These are phyloP conservation scores for Teleogryllus oceanicus DNA, from an alignment of 2,888 invertebrate species.

Conservation along the genomic window DNA sequence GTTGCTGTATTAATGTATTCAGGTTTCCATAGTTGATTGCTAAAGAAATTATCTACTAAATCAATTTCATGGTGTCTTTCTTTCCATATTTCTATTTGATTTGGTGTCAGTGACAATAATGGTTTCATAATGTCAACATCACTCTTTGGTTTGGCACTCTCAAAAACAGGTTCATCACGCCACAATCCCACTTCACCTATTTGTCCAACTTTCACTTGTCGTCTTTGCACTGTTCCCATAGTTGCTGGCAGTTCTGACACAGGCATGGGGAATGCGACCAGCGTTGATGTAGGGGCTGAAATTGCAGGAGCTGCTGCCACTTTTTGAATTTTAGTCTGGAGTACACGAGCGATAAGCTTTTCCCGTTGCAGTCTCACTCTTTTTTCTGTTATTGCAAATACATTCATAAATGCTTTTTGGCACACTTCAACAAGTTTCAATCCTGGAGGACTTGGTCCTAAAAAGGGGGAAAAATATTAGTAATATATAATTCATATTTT, in stretches of 20 bases:
- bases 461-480: slow-evolving; percentile 11
- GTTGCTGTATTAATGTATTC: slow-evolving; percentile 48
- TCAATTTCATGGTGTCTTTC: slow-evolving; percentile 50
- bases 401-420: slow-evolving; percentile 55
- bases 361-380: slow-evolving; percentile 53
- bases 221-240: not conserved
- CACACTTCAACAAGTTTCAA: slow-evolving; percentile 49
- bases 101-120: slow-evolving; percentile 20
- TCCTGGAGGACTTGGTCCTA: slow-evolving; percentile 23
- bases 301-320: not conserved
- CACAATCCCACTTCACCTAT: slow-evolving; percentile 11
- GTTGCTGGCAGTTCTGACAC: not conserved
- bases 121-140: not conserved
- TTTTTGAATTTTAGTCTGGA: slow-evolving; percentile 39
- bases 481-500: no score
- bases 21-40: slow-evolving; percentile 56
- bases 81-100: slow-evolving; percentile 20
- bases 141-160: slow-evolving; percentile 19
- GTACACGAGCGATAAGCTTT: slow-evolving; percentile 50
- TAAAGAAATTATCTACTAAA: slow-evolving; percentile 55
- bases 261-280: not conserved
- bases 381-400: slow-evolving; percentile 56
- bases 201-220: not conserved
- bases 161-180: slow-evolving; percentile 26
- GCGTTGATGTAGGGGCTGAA: not conserved